Conservation (phyloP, 2,113 vertebrate species). For the Copsychus sechellarum region DNA sequence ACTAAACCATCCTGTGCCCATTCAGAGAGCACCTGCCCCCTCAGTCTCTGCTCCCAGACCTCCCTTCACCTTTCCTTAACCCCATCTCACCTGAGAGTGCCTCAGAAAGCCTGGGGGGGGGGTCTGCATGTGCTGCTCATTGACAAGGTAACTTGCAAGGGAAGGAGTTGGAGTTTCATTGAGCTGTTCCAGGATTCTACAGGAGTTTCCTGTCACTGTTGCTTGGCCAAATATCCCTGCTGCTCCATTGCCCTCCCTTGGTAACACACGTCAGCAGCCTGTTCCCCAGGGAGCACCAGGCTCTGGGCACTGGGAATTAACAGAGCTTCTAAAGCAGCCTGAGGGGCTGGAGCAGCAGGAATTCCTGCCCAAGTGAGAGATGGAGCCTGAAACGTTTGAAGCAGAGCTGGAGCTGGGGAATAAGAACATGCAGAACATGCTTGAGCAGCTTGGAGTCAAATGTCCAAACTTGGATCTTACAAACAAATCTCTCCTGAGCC, state of each 20-base stretch:
- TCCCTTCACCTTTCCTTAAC: background rate
- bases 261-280: background rate
- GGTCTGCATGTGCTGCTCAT: accelerated
- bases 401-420: background rate
- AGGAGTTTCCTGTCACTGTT: background rate
- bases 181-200: background rate
- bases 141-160: background rate
- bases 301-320: background rate
- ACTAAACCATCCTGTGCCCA: background rate
- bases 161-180: background rate
- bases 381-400: background rate
- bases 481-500: background rate
- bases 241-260: background rate
- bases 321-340: background rate
- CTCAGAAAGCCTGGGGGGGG: accelerated
- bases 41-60: background rate
- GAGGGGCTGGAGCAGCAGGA: background rate
- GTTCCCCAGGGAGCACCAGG: background rate
- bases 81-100: background rate
- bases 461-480: background rate
- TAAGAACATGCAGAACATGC: background rate
- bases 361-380: background rate
- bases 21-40: background rate
- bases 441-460: background rate
- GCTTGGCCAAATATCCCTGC: accelerated